Conservation (phyloP, 2,113 vertebrate species). For the Marmota monax region DNA sequence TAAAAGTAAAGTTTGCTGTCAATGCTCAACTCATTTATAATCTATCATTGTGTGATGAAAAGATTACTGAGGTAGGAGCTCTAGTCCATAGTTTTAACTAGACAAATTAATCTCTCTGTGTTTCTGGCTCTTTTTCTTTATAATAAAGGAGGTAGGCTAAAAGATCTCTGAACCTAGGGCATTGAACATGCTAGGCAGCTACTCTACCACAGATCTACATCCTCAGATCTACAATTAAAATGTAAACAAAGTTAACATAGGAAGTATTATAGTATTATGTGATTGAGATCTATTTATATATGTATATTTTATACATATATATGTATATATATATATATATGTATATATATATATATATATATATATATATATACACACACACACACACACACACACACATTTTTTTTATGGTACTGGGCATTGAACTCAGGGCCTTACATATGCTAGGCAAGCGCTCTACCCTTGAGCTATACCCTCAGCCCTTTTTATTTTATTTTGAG, state of each 20-base stretch:
- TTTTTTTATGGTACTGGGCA: no score
- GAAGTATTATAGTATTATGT: not conserved
- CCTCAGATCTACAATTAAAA: not conserved
- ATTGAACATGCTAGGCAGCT: not conserved
- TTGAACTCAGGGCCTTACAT: not conserved
- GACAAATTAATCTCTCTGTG: not conserved
- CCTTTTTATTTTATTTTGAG: not conserved
- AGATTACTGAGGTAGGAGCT: not conserved
- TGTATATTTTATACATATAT: no score
- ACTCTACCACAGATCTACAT: not conserved
- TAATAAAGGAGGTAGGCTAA: not conserved
- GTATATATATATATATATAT: no score
- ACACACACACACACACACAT: no score
- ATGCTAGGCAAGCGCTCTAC: not conserved
- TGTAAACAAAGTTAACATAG: constrained; percentile 24
- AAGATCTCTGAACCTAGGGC: not conserved
- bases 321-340: not conserved
- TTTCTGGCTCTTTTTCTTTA: not conserved
- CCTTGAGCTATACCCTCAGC: not conserved
- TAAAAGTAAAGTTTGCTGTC: not conserved
- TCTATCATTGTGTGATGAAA: not conserved
- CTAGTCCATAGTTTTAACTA: not conserved
- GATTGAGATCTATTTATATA: not conserved
- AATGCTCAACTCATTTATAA: not conserved
- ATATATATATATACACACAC: not conserved